Evolutionary conservation across 1,140 invertebrate species (phyloP), one percentile per base, ranked within the genome.

Genomic region (Drosophila setifemur): DNA sequence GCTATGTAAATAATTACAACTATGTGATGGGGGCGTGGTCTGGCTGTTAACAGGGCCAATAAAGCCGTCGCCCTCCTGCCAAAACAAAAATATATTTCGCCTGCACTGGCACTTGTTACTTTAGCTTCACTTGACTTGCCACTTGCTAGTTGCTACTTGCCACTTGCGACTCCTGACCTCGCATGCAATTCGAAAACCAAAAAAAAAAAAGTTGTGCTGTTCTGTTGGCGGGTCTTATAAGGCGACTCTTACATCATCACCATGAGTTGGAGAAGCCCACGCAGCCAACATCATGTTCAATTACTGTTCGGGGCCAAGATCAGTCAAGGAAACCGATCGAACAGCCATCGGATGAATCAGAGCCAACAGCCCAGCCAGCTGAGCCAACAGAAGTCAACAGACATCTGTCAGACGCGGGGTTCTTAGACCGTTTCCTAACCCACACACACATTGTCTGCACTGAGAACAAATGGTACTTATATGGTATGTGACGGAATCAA

Each of bases 161-260:
- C 50, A 60, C 55, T 37, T 28, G 18, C 12, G 18, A 26, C 55
- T 37, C 23, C 21, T 71, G 81, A 86, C 79, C 79, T 83, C 81
- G 79, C 79, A 83, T 77, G 79, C 68, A 72, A 72, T 47, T 72
- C 66, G 18, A 33, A 2, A 21, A 33, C 11, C 14, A 31, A 16
- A 45, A 42, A 35, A 25, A 40, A 35, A 31, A 31, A 23, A 19
- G 23, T 7, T 71, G 21, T 25, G 54, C 31, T 54, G 54, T 71
- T 71, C 53, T 35, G 33, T 28, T 54, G 61, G 42, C 54, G 44
- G 52, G 28, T 26, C 66, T 47, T 63, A 53, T 19, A 64, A 31
- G 70, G 49, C 54, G 39, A 26, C 47, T 74, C 79, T 83, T 83
- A 85, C 79, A 83, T 83, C 79, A 83, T 67, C 77, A 45, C 37